Base-by-base conservation (phyloP, 2,888 invertebrate genomes). In the Rutpela maculata region DNA sequence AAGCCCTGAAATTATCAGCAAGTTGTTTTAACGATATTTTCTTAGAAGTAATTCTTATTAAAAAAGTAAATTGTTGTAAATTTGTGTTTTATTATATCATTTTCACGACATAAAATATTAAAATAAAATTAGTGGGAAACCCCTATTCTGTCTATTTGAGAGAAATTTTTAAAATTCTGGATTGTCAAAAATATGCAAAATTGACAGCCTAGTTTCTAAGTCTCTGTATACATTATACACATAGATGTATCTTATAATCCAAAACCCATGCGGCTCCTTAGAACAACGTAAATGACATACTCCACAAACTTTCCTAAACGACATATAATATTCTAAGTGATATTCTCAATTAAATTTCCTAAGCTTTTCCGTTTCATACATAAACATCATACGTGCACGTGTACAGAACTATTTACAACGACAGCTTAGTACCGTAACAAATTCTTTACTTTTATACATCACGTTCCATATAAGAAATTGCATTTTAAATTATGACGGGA, bases 401-500 rank as follows among this genome's bases (percentile, higher is more conserved):
- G 43, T 65, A 43, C 38, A 43, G 65, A 80, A 82, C 82, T 83
- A 82, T 84, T 84, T 84, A 81, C 81, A 73, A 43, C 76, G 75
- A 80, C 75, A 71, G 67, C 66, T 50, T 22, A 38, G n/a, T 26
- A 35, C 31, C 15, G 62, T 78, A 65, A 65, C 65, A 65, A 62
- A 65, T 65, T 65, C 65, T 43, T 43, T 38, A 65, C 77, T 81
- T 85, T 84, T 84, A 84, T 81, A 80, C 84, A 84, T 86, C 86
- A 86, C 86, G 86, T 86, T 84, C 81, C 78, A 78, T 70, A 83
- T 82, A 84, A 85, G 86, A 86, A 86, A 87, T 85, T 86, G 86
- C 87, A 86, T 86, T 86, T 86, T 86, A 86, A 86, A 86, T 86
- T 86, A 87, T 86, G 83, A 83, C 80, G 75, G 76, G 62, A 73